Evolutionary conservation across 2,797 vertebrate species (phyloP), one percentile per base, ranked within the genome.

Genomic region (Remorina albescens): DNA sequence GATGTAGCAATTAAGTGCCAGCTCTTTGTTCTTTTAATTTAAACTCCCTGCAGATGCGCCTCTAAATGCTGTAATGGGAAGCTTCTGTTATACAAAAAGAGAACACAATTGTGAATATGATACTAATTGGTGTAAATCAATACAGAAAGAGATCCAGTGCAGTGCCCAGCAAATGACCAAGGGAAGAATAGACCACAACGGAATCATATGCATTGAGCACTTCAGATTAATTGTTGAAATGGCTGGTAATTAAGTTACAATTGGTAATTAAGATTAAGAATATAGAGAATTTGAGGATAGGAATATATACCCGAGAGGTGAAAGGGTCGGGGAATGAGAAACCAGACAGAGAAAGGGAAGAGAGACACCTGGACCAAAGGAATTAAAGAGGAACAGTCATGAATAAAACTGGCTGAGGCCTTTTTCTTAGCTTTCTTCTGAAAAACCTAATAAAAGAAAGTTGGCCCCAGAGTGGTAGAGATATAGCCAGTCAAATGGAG

Each of bases 181-280:
- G 47, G 51, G 74, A 63, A 59, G 15, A 61, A 62, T 9, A 42
- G 67, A 57, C 57, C 0, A 21, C 7, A n/a, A 36, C 21, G n/a
- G 49, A 71, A 76, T 78, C 18, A 54, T n/a, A n/a, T 59, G 37
- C 76, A 84, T 82, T 51, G 30, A 75, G 42, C 46, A 42, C 36
- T 46, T 72, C 15, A 50, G 68, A 79, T 84, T 54, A 80, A 80
- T 83, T 86, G 80, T 84, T 85, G 21, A 80, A 87, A 85, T 77
- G 63, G 57, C 41, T 56, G 41, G 58, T 85, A 89, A 92, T 92
- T 89, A 82, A 64, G 68, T 72, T 71, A 46, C 78, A 86, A 77
- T 81, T 68, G 59, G 42, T 81, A 76, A 90, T 87, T 84, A 85
- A 84, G 83, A 83, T 76, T 72, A 79, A 53, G 60, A 78, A 67